Base-by-base conservation (phyloP, 2,113 vertebrate genomes). In the Trachemys scripta region DNA sequence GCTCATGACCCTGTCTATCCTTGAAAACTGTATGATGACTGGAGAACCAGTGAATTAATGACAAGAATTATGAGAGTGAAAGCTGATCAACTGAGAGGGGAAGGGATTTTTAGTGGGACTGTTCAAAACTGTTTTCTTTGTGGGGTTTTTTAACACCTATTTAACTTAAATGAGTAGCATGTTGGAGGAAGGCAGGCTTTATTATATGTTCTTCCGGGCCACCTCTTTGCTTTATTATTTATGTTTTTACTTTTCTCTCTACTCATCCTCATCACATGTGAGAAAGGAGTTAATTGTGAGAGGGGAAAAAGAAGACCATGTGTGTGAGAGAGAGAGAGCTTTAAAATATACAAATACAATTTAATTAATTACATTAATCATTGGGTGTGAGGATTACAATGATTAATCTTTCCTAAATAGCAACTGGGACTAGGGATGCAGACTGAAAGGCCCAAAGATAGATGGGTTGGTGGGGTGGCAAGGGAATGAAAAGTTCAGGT, bases 1-100 rank as follows among this genome's bases (percentile, higher is more conserved):
- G 6, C n/a, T 16, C 16, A 42, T 75, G n/a, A 38, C n/a, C n/a
- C 2, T 25, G 38, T 25, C n/a, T 42, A 22, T 75, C 72, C 72
- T 25, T 75, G n/a, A 24, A 12, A 24, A 12, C 22, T 38, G 19
- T 31, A 31, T 75, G 20, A 76, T 24, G 19, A 47, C 22, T 27
- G 25, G 13, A 45, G 38, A 42, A 57, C 5, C 22, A 57, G 53
- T n/a, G 51, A 90, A 91, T 38, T n/a, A 0, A 0, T 50, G 76
- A 65, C 29, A 57, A 91, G 82, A 69, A 49, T 38, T 56, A 86
- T 72, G 83, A 86, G 84, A 84, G 85, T 4, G 53, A 94, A 95
- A 95, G 29, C 45, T 42, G 53, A 85, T 72, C 84, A 94, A 62
- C 11, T 81, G 72, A 96, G 87, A 82, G 84, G 91, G 75, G 25